Evolutionary conservation across 2,113 vertebrate species (phyloP).

Genomic region (Eurystomus gularis): DNA sequence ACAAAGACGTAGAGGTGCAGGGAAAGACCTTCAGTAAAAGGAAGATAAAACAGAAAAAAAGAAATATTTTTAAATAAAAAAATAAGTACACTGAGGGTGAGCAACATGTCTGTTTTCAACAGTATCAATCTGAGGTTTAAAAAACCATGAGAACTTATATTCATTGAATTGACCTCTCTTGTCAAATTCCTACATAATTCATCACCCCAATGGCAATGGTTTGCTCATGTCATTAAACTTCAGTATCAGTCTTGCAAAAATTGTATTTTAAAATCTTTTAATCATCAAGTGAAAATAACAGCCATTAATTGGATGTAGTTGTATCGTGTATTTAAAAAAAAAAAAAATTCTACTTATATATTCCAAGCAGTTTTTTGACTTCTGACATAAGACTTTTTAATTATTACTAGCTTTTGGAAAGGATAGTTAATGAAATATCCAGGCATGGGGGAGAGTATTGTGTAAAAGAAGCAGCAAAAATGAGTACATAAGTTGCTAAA

Average conservation of each 20-base stretch:
- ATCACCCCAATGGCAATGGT: background rate
- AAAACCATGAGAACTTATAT: background rate
- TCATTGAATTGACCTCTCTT: background rate
- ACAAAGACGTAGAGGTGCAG: background rate
- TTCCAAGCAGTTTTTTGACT: background rate
- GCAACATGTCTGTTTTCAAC: background rate
- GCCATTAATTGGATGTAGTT: background rate
- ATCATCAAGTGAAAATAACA: background rate
- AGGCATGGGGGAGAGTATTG: background rate
- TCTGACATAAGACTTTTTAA: background rate
- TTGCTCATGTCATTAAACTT: background rate
- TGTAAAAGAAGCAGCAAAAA: background rate
- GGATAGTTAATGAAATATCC: background rate
- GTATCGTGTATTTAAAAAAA: background rate
- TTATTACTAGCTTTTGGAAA: background rate
- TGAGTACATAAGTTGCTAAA: background rate
- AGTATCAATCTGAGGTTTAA: background rate
- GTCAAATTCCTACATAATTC: background rate
- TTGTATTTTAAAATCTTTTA: background rate
- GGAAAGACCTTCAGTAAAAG: background rate
- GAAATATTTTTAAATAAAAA: background rate
- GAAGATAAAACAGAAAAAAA: background rate
- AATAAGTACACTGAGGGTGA: background rate
- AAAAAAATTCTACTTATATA: background rate
- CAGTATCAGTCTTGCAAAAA: background rate